Evolutionary conservation across 1,140 invertebrate species (phyloP).

Genomic region (Calephelis virginiensis): DNA sequence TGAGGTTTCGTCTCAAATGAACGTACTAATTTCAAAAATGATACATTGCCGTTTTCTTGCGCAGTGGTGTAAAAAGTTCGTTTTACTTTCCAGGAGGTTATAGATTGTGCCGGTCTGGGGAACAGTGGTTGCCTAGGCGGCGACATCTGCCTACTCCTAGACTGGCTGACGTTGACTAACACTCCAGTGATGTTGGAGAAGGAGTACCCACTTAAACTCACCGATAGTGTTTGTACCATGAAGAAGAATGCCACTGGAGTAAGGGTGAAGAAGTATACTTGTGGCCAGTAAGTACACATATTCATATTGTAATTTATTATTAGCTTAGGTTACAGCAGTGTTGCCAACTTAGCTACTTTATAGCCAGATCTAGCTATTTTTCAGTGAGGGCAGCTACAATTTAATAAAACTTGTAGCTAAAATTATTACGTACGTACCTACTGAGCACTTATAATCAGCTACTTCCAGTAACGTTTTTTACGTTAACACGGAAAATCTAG

Average conservation of each 20-base stretch:
- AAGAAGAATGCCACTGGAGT: conserved; percentile 67
- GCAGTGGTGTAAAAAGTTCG: too few species aligned
- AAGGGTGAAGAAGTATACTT: conserved; percentile 70
- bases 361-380: too few species aligned
- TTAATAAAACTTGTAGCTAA: too few species aligned
- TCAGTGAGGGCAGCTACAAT: too few species aligned
- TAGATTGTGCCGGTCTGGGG: conserved; percentile 87
- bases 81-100: conserved; percentile 79
- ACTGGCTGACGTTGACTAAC: conserved; percentile 84
- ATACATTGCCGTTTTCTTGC: background rate
- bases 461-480: too few species aligned
- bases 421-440: too few species aligned
- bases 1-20: too few species aligned
- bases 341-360: too few species aligned
- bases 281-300: conserved; percentile 68
- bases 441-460: too few species aligned
- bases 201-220: conserved; percentile 83
- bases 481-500: too few species aligned
- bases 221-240: conserved; percentile 79
- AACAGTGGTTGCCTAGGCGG: conserved; percentile 90
- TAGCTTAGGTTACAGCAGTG: too few species aligned
- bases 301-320: too few species aligned
- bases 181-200: conserved; percentile 79
- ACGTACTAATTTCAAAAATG: background rate
- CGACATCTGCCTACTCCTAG: conserved; percentile 87